phyloP scores from a whole-genome alignment of 2,888 invertebrate genomes.

The Machimus atricapillus region DNA sequence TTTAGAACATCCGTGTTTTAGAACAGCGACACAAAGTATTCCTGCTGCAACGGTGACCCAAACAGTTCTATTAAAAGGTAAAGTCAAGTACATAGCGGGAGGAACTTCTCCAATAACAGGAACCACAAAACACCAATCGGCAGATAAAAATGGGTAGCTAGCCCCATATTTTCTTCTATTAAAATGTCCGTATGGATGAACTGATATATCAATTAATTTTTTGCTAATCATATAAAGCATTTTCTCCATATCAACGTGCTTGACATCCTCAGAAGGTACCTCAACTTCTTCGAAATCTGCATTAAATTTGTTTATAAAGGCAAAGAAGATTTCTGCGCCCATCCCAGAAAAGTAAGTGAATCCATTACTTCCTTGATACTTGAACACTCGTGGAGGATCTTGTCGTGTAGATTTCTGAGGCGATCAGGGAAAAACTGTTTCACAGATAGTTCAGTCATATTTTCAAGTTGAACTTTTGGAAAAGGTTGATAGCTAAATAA shows the following conservation, averaged over 20 bases:
- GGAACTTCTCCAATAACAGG: conserved; percentile 17
- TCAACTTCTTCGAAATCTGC: conserved; percentile 2
- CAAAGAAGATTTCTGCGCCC: conserved; percentile 11
- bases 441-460: not conserved
- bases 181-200: conserved; percentile 37
- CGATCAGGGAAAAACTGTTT: not conserved
- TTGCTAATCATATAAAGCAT: not conserved
- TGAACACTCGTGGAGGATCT: conserved; percentile 37
- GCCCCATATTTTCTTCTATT: not conserved
- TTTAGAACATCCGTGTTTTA: not conserved
- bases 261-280: not conserved
- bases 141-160: conserved; percentile 8
- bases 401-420: conserved; percentile 6
- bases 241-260: not conserved
- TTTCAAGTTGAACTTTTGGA: conserved; percentile 5
- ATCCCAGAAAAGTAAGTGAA: not conserved
- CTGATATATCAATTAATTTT: conserved; percentile 14
- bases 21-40: not conserved
- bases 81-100: conserved; percentile 11
- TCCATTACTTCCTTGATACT: not conserved
- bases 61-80: conserved; percentile 14
- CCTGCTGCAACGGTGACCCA: not conserved
- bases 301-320: conserved; percentile 21
- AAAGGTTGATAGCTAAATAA: conserved; percentile 38
- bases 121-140: conserved; percentile 28